Percentiles rank a stretch among this genome's conserved stretches.
Evolutionary conservation across 1,140 invertebrate species (phyloP).

Genomic region (Drosophila murphyi): DNA sequence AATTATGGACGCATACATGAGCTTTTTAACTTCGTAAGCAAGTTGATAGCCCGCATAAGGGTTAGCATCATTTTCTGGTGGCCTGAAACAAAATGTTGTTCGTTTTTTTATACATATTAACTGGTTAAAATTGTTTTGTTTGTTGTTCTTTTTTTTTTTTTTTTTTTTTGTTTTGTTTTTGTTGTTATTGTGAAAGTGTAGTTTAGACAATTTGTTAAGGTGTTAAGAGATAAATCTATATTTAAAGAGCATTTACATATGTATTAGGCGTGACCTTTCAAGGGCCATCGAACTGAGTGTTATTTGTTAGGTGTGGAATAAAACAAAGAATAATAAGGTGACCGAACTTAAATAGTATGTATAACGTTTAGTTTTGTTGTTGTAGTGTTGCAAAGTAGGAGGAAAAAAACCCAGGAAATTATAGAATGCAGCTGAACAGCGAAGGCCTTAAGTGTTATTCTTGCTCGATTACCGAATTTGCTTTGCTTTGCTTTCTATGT

Average conservation of each 20-base stretch:
- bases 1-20: conserved; percentile 94
- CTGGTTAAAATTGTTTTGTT: conserved; percentile 56
- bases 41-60: conserved; percentile 97
- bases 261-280: conserved; percentile 31
- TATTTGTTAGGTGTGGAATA: conserved; percentile 29
- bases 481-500: conserved; percentile 10
- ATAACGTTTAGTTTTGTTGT: conserved; percentile 14
- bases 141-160: conserved; percentile 25
- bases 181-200: conserved; percentile 23
- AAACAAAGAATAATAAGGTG: conserved; percentile 30
- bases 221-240: conserved; percentile 46
- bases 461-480: conserved; percentile 33
- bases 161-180: conserved; percentile 11
- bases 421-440: conserved; percentile 44
- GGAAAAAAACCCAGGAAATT: conserved; percentile 11
- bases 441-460: conserved; percentile 26
- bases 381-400: conserved; percentile 31
- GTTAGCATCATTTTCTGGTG: conserved; percentile 92
- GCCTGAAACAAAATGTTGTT: conserved; percentile 88
- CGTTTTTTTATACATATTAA: conserved; percentile 79
- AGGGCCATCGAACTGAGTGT: conserved; percentile 36
- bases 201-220: conserved; percentile 62
- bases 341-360: conserved; percentile 24
- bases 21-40: conserved; percentile 99
- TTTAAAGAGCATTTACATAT: conserved; percentile 78